A percentile compares a stretch with the other conserved stretches of the same genome.
phyloP scores from a whole-genome alignment of 2,797 vertebrate species.

The Garrulus glandarius region DNA sequence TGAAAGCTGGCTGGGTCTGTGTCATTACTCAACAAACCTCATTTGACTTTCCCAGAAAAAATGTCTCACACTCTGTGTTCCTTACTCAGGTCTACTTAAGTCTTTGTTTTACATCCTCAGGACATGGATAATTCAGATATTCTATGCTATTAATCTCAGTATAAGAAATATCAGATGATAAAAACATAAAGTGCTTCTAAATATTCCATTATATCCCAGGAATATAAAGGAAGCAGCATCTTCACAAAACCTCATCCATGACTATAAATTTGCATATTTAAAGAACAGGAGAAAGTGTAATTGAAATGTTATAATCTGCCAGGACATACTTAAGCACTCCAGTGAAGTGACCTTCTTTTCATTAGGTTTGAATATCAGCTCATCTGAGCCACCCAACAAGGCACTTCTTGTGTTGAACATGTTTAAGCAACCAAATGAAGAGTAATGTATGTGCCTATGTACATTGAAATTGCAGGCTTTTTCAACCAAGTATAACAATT shows the following conservation, averaged over 20 bases:
- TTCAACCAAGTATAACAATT: background rate
- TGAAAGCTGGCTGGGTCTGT: background rate
- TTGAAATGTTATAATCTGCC: background rate
- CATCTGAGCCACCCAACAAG: background rate
- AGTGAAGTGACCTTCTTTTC: background rate
- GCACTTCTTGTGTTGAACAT: background rate
- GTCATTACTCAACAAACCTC: background rate
- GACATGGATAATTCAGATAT: background rate
- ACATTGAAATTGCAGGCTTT: background rate
- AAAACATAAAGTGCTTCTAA: background rate
- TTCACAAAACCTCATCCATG: background rate
- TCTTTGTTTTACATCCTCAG: background rate
- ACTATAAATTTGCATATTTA: background rate
- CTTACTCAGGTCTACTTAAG: background rate
- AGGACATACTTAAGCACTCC: background rate
- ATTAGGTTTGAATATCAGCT: background rate
- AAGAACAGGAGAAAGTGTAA: background rate
- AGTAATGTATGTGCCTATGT: background rate
- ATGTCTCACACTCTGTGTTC: accelerated
- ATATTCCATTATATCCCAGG: background rate
- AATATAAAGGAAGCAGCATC: background rate
- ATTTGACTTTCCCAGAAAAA: background rate
- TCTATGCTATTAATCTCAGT: background rate
- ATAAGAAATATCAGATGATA: background rate
- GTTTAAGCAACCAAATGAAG: background rate